phyloP scores from a whole-genome alignment of 92 coral and sea anemone species.

The Epizoanthus stellaris region DNA sequence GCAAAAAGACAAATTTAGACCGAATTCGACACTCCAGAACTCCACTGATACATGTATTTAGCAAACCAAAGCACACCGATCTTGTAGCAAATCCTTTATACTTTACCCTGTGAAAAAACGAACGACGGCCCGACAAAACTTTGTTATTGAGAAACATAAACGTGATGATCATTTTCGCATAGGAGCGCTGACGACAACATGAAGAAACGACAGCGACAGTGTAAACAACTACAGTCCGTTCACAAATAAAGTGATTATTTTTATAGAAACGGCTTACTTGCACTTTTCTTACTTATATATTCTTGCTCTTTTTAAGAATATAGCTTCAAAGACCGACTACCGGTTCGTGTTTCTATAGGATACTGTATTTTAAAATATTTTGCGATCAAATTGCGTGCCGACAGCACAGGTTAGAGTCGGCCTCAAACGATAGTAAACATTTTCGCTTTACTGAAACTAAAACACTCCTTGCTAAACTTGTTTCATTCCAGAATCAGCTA shows the following conservation, averaged over 20 bases:
- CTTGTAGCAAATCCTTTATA: conserved; percentile 29
- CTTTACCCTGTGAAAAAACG: conserved; percentile 24
- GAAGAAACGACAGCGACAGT: conserved; percentile 30
- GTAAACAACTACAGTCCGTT: conserved; percentile 11
- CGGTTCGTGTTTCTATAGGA: conserved; percentile 18
- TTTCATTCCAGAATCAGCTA: conserved; percentile 27
- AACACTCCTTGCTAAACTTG: conserved; percentile 27
- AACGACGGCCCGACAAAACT: conserved; percentile 30
- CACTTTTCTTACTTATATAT: conserved; percentile 22
- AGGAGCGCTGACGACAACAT: conserved; percentile 28
- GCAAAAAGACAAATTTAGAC: conserved; percentile 19
- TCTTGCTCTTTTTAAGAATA: conserved; percentile 25
- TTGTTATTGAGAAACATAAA: conserved; percentile 22
- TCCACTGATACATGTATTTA: conserved; percentile 25
- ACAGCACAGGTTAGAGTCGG: conserved; percentile 21
- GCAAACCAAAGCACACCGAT: conserved; percentile 27
- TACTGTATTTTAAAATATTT: conserved; percentile 23
- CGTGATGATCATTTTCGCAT: conserved; percentile 28
- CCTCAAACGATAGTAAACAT: conserved; percentile 27
- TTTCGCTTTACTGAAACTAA: conserved; percentile 21
- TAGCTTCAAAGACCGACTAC: conserved; percentile 28
- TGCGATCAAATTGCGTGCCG: conserved; percentile 27
- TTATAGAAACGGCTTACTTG: conserved; percentile 11
- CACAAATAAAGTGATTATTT: conserved; percentile 25
- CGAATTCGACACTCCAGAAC: conserved; percentile 24